A percentile compares a stretch with the other conserved stretches of the same genome.
These are phyloP conservation scores for Oryzias sinensis DNA, from an alignment of 2,797 vertebrate species.

Conservation along the genomic window DNA sequence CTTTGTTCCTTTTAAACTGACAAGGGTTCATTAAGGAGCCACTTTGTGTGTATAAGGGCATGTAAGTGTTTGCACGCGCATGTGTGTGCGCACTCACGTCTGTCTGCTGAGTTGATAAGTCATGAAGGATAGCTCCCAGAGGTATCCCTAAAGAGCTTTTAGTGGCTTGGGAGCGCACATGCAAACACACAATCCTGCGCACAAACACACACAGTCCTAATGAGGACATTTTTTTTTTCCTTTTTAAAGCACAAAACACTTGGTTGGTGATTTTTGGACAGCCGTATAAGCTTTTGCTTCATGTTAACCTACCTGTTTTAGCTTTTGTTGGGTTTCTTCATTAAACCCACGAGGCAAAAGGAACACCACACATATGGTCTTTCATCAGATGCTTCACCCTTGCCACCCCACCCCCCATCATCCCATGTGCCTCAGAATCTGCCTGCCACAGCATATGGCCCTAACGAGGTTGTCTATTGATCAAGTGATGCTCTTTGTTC, in stretches of 20 bases:
- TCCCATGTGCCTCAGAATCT: slow-evolving; percentile 41
- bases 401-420: slow-evolving; percentile 32
- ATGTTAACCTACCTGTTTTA: slow-evolving; percentile 20
- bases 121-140: slow-evolving; percentile 71
- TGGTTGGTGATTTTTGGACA: slow-evolving; percentile 31
- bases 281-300: slow-evolving; percentile 14
- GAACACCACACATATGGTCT: slow-evolving; percentile 9
- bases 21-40: slow-evolving; percentile 72
- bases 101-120: slow-evolving; percentile 58
- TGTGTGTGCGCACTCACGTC: slow-evolving; percentile 52
- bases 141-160: slow-evolving; percentile 71
- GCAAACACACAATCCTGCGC: slow-evolving; percentile 15
- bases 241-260: slow-evolving; percentile 41
- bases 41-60: slow-evolving; percentile 50
- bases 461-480: slow-evolving; percentile 72
- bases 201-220: slow-evolving; percentile 32
- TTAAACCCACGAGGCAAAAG: slow-evolving; percentile 1
- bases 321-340: slow-evolving; percentile 19
- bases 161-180: slow-evolving; percentile 63
- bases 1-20: slow-evolving; percentile 67
- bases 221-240: slow-evolving; percentile 39
- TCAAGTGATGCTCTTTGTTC: slow-evolving; percentile 68
- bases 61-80: slow-evolving; percentile 29
- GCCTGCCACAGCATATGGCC: slow-evolving; percentile 59
- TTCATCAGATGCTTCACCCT: not conserved